Evolutionary conservation across 2,888 invertebrate species (phyloP).

Genomic region (Onthophagus sagittarius): DNA sequence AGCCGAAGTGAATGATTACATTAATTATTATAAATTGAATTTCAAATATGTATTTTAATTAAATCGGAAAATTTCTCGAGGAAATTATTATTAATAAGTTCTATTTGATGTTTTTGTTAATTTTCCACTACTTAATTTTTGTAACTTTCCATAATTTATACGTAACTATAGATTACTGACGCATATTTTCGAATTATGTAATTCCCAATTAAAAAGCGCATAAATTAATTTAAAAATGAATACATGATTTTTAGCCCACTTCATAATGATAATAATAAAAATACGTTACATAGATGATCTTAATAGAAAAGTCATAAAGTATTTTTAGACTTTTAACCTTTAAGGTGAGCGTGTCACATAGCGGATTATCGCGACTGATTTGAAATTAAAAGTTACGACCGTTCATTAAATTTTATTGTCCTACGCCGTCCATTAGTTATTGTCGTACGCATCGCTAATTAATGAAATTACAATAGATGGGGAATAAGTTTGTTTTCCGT

Average conservation of each 20-base stretch:
- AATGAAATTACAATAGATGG: neutral
- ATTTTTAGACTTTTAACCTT: constrained; percentile 11
- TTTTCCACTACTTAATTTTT: neutral
- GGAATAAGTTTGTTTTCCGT: neutral
- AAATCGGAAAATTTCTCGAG: neutral
- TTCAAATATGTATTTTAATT: neutral
- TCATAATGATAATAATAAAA: no score
- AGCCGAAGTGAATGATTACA: neutral
- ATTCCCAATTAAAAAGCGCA: neutral
- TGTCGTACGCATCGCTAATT: neutral
- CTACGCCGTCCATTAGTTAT: neutral
- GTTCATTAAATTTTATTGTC: constrained; percentile 5
- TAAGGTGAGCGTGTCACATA: neutral
- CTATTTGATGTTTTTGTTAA: neutral
- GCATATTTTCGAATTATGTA: neutral
- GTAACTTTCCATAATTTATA: neutral
- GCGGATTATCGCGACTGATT: neutral
- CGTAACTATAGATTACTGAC: no score
- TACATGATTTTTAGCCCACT: no score
- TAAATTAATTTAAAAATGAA: neutral
- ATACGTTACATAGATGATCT: neutral
- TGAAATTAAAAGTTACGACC: constrained; percentile 7
- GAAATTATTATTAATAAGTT: neutral
- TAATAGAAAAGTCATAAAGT: neutral
- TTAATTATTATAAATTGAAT: neutral